These are phyloP conservation scores for Hemiprocne comata DNA, from an alignment of 2,113 vertebrate species.

Conservation along the genomic window DNA sequence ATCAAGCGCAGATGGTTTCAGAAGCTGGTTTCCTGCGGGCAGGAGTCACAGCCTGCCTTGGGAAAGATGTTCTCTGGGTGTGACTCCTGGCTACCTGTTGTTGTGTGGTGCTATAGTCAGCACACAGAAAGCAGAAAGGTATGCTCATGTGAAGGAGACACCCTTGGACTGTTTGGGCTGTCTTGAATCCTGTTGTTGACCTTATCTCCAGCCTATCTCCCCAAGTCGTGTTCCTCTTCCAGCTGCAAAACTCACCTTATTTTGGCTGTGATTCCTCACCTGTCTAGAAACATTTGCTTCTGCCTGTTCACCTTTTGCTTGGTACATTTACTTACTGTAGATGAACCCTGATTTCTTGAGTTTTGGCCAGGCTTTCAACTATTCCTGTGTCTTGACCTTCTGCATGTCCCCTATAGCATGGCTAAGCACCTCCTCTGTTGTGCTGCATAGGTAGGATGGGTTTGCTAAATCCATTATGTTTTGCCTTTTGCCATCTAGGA, in stretches of 20 bases:
- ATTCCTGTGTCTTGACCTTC: neutral
- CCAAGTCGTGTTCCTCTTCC: neutral
- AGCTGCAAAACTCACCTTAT: neutral
- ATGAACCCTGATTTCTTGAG: neutral
- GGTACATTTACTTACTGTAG: neutral
- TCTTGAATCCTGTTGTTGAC: neutral
- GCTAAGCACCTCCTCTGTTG: fast-evolving
- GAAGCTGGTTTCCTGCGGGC: neutral
- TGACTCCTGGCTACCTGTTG: neutral
- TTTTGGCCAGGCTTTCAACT: fast-evolving
- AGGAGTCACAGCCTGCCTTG: neutral
- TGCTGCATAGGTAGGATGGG: neutral
- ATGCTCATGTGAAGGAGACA: neutral
- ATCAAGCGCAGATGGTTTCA: neutral
- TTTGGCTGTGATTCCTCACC: neutral
- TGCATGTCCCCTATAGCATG: fast-evolving
- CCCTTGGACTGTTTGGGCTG: fast-evolving
- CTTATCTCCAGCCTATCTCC: neutral
- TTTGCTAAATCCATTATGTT: neutral
- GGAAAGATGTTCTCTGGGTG: fast-evolving
- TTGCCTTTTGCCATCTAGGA: neutral
- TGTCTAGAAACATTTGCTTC: neutral
- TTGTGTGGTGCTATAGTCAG: neutral
- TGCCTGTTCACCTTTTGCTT: neutral
- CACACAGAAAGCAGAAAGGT: neutral